Conservation (phyloP, 92 coral and sea anemone species). For the Chrysogorgia sp. region DNA sequence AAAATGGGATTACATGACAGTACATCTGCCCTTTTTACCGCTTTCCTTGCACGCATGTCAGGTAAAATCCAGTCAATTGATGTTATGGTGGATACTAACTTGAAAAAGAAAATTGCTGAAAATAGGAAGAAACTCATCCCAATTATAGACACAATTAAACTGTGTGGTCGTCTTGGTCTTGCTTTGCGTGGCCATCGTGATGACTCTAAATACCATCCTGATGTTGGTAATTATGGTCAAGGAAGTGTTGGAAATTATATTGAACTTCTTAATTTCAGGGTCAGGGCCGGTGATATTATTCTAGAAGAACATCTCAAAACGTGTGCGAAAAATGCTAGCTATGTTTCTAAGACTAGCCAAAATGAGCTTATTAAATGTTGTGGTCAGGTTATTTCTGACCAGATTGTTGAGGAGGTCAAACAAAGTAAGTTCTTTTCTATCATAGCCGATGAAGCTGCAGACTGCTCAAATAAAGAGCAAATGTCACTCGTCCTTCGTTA, state of each 20-base stretch:
- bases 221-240: too few species aligned
- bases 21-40: too few species aligned
- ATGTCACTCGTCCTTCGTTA: neutral
- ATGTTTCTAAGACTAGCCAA: too few species aligned
- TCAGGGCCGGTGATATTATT: slow-evolving; percentile 11
- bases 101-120: neutral
- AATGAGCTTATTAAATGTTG: too few species aligned
- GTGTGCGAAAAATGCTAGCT: too few species aligned
- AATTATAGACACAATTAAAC: neutral
- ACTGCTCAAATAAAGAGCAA: neutral
- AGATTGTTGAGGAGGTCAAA: too few species aligned
- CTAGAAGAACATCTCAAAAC: too few species aligned
- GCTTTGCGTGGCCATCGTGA: slow-evolving; percentile 13
- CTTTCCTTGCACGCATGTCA: too few species aligned
- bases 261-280: slow-evolving; percentile 9
- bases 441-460: slow-evolving; percentile 4
- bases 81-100: neutral
- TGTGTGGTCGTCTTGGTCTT: slow-evolving; percentile 17
- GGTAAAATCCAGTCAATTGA: too few species aligned
- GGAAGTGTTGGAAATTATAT: slow-evolving; percentile 10
- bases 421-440: neutral
- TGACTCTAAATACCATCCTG: neutral
- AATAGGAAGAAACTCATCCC: neutral
- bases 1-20: too few species aligned
- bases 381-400: too few species aligned